phyloP scores from a whole-genome alignment of 2,888 invertebrate species.

The Argynnis bischoffii region DNA sequence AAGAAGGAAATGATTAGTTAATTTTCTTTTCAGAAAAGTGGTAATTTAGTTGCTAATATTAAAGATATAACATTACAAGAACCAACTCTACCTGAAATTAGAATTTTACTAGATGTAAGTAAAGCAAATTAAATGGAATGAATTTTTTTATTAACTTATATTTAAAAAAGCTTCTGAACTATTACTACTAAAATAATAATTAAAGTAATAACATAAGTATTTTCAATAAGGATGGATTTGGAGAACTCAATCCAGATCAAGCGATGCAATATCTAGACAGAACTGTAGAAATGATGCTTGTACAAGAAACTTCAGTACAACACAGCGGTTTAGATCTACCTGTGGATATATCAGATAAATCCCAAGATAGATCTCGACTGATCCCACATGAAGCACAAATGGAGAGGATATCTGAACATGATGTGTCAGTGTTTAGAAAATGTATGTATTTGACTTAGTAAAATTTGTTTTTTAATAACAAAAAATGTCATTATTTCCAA shows the following conservation, averaged over 20 bases:
- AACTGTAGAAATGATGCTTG: constrained; percentile 65
- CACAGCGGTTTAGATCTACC: constrained; percentile 52
- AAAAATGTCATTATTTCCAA: neutral
- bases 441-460: constrained; percentile 47
- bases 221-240: constrained; percentile 63
- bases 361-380: constrained; percentile 52
- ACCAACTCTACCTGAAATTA: constrained; percentile 54
- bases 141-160: neutral
- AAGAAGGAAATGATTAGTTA: neutral
- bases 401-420: constrained; percentile 62
- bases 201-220: neutral
- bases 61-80: constrained; percentile 70
- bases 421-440: constrained; percentile 59
- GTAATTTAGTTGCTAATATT: constrained; percentile 61
- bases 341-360: constrained; percentile 48
- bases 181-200: neutral
- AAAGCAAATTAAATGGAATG: neutral
- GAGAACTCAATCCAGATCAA: constrained; percentile 64
- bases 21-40: constrained; percentile 56
- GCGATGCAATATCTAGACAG: constrained; percentile 53
- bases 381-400: constrained; percentile 48
- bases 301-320: constrained; percentile 44
- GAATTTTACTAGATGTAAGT: constrained; percentile 63
- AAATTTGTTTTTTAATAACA: neutral
- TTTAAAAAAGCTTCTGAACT: neutral